Conservation (phyloP, 2,888 invertebrate genomes). For the Agrotis puta region DNA sequence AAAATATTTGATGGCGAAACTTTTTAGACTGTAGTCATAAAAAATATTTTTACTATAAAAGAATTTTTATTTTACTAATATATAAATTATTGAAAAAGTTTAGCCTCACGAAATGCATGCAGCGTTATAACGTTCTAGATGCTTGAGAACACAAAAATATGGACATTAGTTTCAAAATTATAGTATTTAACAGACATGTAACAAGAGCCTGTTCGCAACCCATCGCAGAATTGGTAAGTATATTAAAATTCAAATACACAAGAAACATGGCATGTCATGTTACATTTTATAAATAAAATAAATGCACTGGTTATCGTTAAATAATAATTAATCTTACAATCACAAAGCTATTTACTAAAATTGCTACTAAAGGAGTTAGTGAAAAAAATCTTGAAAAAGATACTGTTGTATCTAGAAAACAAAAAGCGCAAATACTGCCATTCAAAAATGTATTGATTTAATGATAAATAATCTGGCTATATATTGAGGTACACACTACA, state of each 20-base stretch:
- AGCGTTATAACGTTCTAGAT: no score
- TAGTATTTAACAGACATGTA: neutral
- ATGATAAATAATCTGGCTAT: neutral
- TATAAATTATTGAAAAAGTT: no score
- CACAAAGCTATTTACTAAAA: conserved; percentile 42
- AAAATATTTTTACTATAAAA: no score
- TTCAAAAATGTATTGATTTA: neutral
- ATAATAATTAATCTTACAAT: conserved; percentile 52
- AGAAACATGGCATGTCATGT: conserved; percentile 22
- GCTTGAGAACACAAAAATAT: no score
- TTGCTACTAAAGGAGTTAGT: conserved; percentile 53
- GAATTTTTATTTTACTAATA: no score
- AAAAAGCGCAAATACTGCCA: neutral
- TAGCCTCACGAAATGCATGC: no score
- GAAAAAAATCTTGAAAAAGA: neutral
- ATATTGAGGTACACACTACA: neutral
- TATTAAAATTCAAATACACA: conserved; percentile 52
- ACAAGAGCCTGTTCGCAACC: conserved; percentile 43
- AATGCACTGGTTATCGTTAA: conserved; percentile 74
- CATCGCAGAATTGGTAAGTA: conserved; percentile 40
- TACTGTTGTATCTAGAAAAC: neutral
- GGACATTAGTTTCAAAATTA: conserved; percentile 1
- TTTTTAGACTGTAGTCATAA: no score
- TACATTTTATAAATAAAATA: conserved; percentile 66
- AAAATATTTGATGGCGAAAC: neutral